Evolutionary conservation across 2,888 invertebrate genomes (phyloP), one percentile per base, ranked within the genome.

Genomic region (Thelaira solivaga): DNA sequence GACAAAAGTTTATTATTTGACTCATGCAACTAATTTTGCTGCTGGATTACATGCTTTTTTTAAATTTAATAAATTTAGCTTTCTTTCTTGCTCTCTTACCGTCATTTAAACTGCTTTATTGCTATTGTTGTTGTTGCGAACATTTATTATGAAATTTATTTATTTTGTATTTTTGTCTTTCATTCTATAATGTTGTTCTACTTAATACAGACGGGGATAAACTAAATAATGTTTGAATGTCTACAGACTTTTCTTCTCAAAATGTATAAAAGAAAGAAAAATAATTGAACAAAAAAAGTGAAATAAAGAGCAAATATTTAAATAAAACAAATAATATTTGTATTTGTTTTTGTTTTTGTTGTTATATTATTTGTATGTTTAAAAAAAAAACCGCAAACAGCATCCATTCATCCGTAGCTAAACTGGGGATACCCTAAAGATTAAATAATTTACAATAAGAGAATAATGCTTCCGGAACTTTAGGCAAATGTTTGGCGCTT

Each of bases 211-310:
- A 61, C 22, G 45, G 53, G 45, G 45, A 75, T 75, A 67, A 61
- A 75, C 74, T 75, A 75, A 75, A 64, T 31, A 51, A 31, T 53
- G 45, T 39, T 72, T 45, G 10, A 62, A 20, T 62, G 20, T 13
- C 62, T 72, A 72, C 29, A 64, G 64, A 72, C 47, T 64, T 61
- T 31, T 72, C 29, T 64, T 55, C 64, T 64, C 47, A 64, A 39
- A 57, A 26, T n/a, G n/a, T n/a, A n/a, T n/a, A 26, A 22, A 72
- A 49, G 11, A 69, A 49, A 55, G 24, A 18, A 36, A 18, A 41
- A n/a, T n/a, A 26, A 22, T 64, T 41, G 11, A 69, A 49, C 43
- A 26, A 18, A 36, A 18, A 41, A n/a, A n/a, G n/a, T n/a, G n/a
- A n/a, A n/a, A n/a, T n/a, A n/a, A n/a, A n/a, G n/a, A 72, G 36